Conservation (phyloP, 1,140 invertebrate genomes). For the Cotesia glomerata region DNA sequence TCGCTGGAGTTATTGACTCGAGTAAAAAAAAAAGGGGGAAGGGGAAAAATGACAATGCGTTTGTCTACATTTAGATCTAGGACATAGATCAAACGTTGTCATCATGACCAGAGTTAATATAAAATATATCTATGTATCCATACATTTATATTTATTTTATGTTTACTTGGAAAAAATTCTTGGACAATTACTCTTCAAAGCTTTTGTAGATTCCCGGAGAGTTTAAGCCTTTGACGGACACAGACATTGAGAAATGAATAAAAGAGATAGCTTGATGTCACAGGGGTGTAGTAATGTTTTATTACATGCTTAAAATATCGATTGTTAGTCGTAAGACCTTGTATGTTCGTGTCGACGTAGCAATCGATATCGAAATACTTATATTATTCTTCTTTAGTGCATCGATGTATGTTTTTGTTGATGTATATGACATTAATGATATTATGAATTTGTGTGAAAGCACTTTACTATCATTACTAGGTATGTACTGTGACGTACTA, state of each 20-base stretch:
- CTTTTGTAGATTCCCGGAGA: neutral
- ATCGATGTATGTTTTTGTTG: too few species aligned
- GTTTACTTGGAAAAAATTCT: neutral
- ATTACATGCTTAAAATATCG: neutral
- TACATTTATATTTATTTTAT: constrained; percentile 16
- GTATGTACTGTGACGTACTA: too few species aligned
- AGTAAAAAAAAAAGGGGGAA: neutral
- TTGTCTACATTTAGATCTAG: constrained; percentile 15
- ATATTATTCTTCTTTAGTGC: too few species aligned
- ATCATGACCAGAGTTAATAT: neutral
- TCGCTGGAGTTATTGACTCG: neutral
- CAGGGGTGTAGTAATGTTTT: neutral
- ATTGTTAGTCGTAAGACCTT: constrained; percentile 16
- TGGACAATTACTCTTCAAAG: neutral
- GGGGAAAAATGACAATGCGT: neutral
- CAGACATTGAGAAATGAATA: neutral
- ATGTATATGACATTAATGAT: too few species aligned
- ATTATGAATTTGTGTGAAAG: too few species aligned
- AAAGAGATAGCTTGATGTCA: neutral
- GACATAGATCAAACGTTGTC: constrained; percentile 11
- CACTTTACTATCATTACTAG: too few species aligned
- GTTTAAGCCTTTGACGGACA: neutral
- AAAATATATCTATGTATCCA: neutral
- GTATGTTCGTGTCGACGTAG: neutral
- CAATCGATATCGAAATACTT: neutral